phyloP scores from a whole-genome alignment of 37 sponge, comb jelly and placozoan species.

The Amphimedon queenslandica region DNA sequence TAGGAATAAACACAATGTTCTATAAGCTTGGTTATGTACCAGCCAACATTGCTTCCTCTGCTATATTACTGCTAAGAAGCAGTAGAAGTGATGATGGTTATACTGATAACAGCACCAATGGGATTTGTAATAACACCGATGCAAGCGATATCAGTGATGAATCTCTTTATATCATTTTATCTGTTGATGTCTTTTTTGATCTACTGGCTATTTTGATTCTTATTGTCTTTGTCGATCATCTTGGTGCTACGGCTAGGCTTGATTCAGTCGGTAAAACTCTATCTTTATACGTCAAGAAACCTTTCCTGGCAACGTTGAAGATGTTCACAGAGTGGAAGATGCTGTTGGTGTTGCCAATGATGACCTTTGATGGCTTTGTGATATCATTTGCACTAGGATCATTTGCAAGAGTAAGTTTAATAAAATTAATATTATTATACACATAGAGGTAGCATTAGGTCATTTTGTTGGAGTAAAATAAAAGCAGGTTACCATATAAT shows the following conservation, averaged over 20 bases:
- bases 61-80: slow-evolving; percentile 19
- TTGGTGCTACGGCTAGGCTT: too few species aligned
- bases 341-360: slow-evolving; percentile 20
- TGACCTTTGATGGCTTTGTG: slow-evolving; percentile 20
- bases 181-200: slow-evolving; percentile 18
- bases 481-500: too few species aligned
- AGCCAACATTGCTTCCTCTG: slow-evolving; percentile 34
- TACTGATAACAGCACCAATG: neutral
- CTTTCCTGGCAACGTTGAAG: slow-evolving; percentile 10
- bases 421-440: too few species aligned
- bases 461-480: too few species aligned
- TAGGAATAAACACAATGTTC: slow-evolving; percentile 22
- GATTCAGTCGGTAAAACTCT: neutral
- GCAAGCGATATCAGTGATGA: too few species aligned
- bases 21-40: slow-evolving; percentile 15
- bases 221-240: slow-evolving; percentile 12
- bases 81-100: too few species aligned
- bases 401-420: too few species aligned
- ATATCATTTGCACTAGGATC: slow-evolving; percentile 24
- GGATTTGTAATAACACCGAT: neutral
- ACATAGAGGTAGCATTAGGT: too few species aligned
- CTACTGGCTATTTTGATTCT: slow-evolving; percentile 8
- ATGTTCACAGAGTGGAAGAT: slow-evolving; percentile 19
- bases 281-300: slow-evolving; percentile 12
- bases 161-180: slow-evolving; percentile 20